A percentile compares a stretch with the other conserved stretches of the same genome.
phyloP scores from a whole-genome alignment of 2,113 vertebrate species.

The Paratilapia polleni region DNA sequence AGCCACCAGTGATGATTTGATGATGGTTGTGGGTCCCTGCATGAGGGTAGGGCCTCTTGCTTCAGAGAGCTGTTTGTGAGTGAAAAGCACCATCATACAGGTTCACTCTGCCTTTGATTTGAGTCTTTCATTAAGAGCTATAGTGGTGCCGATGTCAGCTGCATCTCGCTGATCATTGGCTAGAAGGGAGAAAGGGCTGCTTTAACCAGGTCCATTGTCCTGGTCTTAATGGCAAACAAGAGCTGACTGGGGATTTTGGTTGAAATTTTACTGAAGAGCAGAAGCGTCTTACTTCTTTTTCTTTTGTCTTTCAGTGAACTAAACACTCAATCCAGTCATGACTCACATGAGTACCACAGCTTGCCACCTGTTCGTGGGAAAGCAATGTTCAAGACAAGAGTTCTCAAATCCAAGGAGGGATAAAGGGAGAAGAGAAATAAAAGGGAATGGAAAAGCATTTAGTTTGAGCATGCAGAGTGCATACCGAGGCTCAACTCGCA shows the following conservation, averaged over 20 bases:
- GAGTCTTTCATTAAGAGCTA: conserved; percentile 46
- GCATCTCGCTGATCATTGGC: conserved; percentile 42
- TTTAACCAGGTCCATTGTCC: conserved; percentile 61
- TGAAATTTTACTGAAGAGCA: conserved; percentile 51
- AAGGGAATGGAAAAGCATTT: conserved; percentile 63
- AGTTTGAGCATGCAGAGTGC: conserved; percentile 55
- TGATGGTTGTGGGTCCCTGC: conserved; percentile 59
- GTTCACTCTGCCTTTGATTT: conserved; percentile 59
- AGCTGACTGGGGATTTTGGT: conserved; percentile 41
- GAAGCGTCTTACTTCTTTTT: background rate
- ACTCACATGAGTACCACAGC: conserved; percentile 6
- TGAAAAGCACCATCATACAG: conserved; percentile 54
- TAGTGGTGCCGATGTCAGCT: conserved; percentile 62
- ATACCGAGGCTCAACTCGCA: conserved; percentile 55
- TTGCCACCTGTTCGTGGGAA: conserved; percentile 60
- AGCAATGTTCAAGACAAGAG: conserved; percentile 51
- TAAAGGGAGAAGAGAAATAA: conserved; percentile 51
- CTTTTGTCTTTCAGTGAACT: background rate
- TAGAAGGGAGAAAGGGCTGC: conserved; percentile 38
- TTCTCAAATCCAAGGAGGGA: conserved; percentile 48
- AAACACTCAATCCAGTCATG: conserved; percentile 19
- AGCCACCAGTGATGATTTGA: conserved; percentile 58
- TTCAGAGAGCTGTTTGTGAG: conserved; percentile 51
- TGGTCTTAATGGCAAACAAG: conserved; percentile 48
- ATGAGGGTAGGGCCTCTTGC: conserved; percentile 71